These are phyloP conservation scores for Takifugu flavidus DNA, from an alignment of 2,113 vertebrate genomes.

Conservation along the genomic window DNA sequence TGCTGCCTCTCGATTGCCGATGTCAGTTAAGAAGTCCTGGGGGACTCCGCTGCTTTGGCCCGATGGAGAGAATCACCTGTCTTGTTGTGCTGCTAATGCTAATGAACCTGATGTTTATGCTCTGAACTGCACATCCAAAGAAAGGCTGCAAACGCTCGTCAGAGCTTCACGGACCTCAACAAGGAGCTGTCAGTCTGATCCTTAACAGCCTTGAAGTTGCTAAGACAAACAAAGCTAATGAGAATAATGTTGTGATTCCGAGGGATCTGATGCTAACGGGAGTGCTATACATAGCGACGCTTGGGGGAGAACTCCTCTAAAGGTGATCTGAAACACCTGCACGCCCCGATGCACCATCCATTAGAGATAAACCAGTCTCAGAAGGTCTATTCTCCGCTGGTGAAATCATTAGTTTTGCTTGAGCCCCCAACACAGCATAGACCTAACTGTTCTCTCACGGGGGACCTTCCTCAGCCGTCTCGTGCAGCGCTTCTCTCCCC, in stretches of 20 bases:
- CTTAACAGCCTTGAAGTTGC: conserved; percentile 23
- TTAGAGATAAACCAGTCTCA: conserved; percentile 51
- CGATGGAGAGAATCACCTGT: conserved; percentile 6
- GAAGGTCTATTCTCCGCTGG: conserved; percentile 59
- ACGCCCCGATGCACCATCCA: conserved; percentile 39
- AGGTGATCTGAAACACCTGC: conserved; percentile 57
- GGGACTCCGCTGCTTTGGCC: conserved; percentile 2
- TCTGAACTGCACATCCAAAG: conserved; percentile 3
- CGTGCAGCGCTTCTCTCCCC: conserved; percentile 9
- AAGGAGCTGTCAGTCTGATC: conserved; percentile 45
- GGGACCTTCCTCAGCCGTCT: conserved; percentile 44
- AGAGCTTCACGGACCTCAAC: conserved; percentile 27
- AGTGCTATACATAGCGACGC: conserved; percentile 32
- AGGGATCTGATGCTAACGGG: neutral
- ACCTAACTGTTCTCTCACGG: conserved; percentile 55
- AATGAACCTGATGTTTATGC: conserved; percentile 44
- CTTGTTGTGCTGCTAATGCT: conserved; percentile 26
- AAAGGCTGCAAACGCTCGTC: conserved; percentile 24
- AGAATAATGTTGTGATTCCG: conserved; percentile 22
- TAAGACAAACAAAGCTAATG: conserved; percentile 16
- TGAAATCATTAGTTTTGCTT: conserved; percentile 67
- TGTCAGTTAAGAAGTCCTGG: conserved; percentile 36
- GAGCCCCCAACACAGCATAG: conserved; percentile 55
- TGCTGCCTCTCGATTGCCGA: conserved; percentile 32
- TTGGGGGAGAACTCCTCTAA: conserved; percentile 38